A percentile compares a stretch with the other conserved stretches of the same genome.
These are phyloP conservation scores for Enteromius unitaeniatus DNA, from an alignment of 2,797 vertebrate species.

Conservation along the genomic window DNA sequence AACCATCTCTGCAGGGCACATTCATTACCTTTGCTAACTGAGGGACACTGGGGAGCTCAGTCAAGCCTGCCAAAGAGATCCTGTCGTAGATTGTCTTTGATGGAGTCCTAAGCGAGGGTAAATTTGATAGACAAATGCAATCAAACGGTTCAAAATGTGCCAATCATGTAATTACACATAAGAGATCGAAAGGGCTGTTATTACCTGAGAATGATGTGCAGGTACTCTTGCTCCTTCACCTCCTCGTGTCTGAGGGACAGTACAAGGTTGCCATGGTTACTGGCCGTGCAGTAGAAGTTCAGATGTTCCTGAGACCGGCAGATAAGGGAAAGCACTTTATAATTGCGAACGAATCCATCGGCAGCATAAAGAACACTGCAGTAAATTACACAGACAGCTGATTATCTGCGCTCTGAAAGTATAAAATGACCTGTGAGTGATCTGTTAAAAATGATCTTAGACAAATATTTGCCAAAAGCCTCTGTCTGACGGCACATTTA, in stretches of 20 bases:
- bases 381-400: slow-evolving; percentile 5
- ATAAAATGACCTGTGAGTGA: background rate
- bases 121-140: slow-evolving; percentile 43
- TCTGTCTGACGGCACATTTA: background rate
- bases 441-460: background rate
- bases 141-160: slow-evolving; percentile 31
- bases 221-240: slow-evolving; percentile 85
- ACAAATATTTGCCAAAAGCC: slow-evolving; percentile 20
- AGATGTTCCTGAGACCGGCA: slow-evolving; percentile 85
- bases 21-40: slow-evolving; percentile 89
- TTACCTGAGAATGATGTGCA: slow-evolving; percentile 88
- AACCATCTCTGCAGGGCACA: background rate
- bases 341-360: slow-evolving; percentile 27
- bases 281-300: slow-evolving; percentile 88
- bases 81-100: slow-evolving; percentile 87
- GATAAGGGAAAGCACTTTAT: slow-evolving; percentile 36
- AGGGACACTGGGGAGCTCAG: slow-evolving; percentile 90
- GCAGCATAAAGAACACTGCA: background rate
- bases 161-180: slow-evolving; percentile 38
- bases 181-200: slow-evolving; percentile 28
- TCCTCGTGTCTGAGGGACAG: slow-evolving; percentile 91
- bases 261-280: slow-evolving; percentile 85
- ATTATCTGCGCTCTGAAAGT: slow-evolving; percentile 15
- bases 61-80: slow-evolving; percentile 87
- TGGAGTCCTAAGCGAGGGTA: slow-evolving; percentile 80